phyloP scores from a whole-genome alignment of 2,113 vertebrate genomes.

The Baryphthengus martii region DNA sequence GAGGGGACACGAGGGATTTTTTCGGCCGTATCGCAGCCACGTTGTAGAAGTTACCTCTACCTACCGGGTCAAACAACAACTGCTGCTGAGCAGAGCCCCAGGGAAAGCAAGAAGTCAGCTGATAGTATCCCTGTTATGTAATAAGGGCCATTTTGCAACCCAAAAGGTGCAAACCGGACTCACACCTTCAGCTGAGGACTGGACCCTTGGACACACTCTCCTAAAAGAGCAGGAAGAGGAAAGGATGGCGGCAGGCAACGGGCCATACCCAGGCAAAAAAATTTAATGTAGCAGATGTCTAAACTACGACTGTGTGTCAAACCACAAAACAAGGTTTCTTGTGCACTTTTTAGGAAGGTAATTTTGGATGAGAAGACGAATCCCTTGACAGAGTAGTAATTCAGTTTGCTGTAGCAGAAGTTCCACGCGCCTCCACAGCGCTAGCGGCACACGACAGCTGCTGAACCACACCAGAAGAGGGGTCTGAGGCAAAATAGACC shows the following conservation, averaged over 20 bases:
- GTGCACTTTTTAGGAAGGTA: neutral
- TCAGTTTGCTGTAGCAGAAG: neutral
- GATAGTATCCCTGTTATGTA: fast-evolving
- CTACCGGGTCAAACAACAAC: neutral
- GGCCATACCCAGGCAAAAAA: neutral
- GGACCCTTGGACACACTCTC: neutral
- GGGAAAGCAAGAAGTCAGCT: neutral
- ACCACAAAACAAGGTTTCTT: neutral
- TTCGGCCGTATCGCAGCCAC: neutral
- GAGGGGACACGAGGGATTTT: neutral
- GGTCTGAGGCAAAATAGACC: neutral
- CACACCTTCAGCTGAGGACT: neutral
- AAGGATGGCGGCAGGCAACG: neutral
- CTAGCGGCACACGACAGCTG: fast-evolving
- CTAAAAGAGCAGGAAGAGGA: neutral
- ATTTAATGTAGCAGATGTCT: neutral
- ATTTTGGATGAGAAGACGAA: neutral
- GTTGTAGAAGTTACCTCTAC: neutral
- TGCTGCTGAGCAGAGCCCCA: neutral
- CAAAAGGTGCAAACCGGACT: neutral
- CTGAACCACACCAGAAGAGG: neutral
- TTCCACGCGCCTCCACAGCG: neutral
- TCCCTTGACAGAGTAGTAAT: neutral
- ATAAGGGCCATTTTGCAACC: neutral
- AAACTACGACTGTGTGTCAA: neutral